These are phyloP conservation scores for Ceratosolen solmsi DNA, from an alignment of 1,140 invertebrate species.

Conservation along the genomic window DNA sequence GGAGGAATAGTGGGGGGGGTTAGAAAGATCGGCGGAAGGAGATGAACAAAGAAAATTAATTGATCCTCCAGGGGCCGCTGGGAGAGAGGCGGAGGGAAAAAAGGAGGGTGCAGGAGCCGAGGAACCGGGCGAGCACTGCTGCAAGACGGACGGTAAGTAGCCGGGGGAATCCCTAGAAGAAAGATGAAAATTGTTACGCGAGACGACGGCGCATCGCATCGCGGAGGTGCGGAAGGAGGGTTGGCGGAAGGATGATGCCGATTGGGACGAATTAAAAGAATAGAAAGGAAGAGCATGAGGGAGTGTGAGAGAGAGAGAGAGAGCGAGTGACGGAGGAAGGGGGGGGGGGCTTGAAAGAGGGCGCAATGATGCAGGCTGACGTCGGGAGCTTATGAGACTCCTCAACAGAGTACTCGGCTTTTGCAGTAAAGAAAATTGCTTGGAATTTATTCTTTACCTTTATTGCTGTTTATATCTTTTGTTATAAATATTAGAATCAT, in stretches of 20 bases:
- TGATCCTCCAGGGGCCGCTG: conserved; percentile 39
- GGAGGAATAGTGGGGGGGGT: neutral
- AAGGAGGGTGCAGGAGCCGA: conserved; percentile 6
- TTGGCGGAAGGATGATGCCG: conserved; percentile 8
- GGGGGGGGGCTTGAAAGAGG: neutral
- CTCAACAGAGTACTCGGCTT: neutral
- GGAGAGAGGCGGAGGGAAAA: neutral
- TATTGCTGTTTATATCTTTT: neutral
- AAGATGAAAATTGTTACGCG: conserved; percentile 52
- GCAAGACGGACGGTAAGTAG: conserved; percentile 46
- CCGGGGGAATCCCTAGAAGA: conserved; percentile 44
- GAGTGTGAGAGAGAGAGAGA: neutral
- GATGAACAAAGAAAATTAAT: conserved; percentile 54
- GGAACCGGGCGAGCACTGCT: neutral
- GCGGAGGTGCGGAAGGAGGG: neutral
- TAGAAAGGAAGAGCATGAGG: neutral
- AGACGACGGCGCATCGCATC: conserved; percentile 17
- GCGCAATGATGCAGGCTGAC: neutral
- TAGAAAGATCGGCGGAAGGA: neutral
- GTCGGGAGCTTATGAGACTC: conserved; percentile 17
- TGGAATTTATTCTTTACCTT: conserved; percentile 4
- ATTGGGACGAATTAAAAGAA: conserved; percentile 52
- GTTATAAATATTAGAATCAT: neutral
- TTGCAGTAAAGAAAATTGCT: conserved; percentile 24
- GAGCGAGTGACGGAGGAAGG: neutral